Conservation (phyloP, 2,113 vertebrate genomes). For the Paraplagusia blochii region DNA sequence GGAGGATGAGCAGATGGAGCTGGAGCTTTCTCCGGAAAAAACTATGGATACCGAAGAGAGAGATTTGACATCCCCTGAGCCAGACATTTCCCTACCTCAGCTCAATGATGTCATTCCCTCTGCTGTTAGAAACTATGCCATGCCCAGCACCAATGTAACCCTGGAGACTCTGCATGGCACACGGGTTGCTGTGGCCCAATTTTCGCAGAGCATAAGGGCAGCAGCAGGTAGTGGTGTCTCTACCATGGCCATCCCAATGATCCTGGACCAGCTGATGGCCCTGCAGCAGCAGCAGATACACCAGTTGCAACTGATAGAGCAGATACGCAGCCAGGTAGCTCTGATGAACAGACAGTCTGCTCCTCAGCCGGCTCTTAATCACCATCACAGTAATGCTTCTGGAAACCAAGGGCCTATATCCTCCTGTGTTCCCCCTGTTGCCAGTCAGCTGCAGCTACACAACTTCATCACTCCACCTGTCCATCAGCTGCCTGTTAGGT, state of each 20-base stretch:
- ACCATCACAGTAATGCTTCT: constrained; percentile 64
- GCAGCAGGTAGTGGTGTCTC: constrained; percentile 74
- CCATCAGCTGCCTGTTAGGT: constrained; percentile 84
- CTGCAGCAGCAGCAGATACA: constrained; percentile 97
- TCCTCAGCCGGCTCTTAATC: constrained; percentile 77
- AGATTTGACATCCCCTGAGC: constrained; percentile 75
- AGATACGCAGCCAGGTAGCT: constrained; percentile 95
- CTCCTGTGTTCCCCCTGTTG: constrained; percentile 69
- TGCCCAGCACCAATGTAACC: constrained; percentile 98
- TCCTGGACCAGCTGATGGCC: constrained; percentile 95
- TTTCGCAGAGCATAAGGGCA: constrained; percentile 85
- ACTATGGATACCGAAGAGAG: constrained; percentile 74
- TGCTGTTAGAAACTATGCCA: constrained; percentile 79
- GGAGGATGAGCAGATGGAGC: constrained; percentile 93
- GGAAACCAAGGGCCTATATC: constrained; percentile 68
- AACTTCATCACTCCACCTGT: constrained; percentile 82
- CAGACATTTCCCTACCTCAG: constrained; percentile 83
- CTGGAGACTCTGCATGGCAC: constrained; percentile 96
- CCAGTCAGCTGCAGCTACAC: constrained; percentile 85
- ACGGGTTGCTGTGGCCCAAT: constrained; percentile 95
- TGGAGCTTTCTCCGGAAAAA: constrained; percentile 83
- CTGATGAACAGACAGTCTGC: constrained; percentile 89
- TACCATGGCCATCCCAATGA: constrained; percentile 92
- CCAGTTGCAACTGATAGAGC: constrained; percentile 97
- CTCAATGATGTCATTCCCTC: constrained; percentile 77